phyloP scores from a whole-genome alignment of 2,888 invertebrate species.

The Eustalomyia histrio region DNA sequence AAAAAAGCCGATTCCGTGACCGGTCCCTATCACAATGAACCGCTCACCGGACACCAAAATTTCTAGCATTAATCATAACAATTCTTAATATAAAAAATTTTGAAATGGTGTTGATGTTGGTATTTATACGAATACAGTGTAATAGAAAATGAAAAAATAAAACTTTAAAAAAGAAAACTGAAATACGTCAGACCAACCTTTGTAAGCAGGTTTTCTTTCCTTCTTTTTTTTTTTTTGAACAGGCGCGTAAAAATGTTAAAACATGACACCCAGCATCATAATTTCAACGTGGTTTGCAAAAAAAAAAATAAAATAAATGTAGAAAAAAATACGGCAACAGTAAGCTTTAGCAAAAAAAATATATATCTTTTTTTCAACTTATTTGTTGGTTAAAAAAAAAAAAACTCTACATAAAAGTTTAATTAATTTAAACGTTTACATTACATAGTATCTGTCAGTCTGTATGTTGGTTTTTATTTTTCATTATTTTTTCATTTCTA shows the following conservation, averaged over 20 bases:
- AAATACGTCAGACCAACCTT: constrained; percentile 19
- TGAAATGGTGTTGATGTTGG: background rate
- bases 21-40: too few relatives aligned
- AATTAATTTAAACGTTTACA: constrained; percentile 61
- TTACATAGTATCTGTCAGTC: constrained; percentile 37
- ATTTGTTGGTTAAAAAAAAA: background rate
- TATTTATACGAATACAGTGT: constrained; percentile 6
- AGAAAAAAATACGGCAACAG: constrained; percentile 10
- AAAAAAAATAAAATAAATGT: background rate
- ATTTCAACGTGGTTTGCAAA: constrained; percentile 57
- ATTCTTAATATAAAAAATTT: background rate
- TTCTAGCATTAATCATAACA: too few relatives aligned
- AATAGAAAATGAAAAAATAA: background rate
- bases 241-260: constrained; percentile 46
- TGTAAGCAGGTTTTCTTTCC: background rate
- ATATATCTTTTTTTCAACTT: constrained; percentile 9
- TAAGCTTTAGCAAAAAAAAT: constrained; percentile 12
- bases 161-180: constrained; percentile 7
- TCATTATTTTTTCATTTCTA: background rate
- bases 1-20: too few relatives aligned
- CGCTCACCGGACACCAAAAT: too few relatives aligned
- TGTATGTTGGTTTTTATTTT: background rate
- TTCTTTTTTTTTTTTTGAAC: constrained; percentile 4
- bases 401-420: constrained; percentile 56
- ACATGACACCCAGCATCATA: constrained; percentile 59